Base-by-base conservation (phyloP, 1,140 invertebrate genomes). In the Araneus ventricosus region DNA sequence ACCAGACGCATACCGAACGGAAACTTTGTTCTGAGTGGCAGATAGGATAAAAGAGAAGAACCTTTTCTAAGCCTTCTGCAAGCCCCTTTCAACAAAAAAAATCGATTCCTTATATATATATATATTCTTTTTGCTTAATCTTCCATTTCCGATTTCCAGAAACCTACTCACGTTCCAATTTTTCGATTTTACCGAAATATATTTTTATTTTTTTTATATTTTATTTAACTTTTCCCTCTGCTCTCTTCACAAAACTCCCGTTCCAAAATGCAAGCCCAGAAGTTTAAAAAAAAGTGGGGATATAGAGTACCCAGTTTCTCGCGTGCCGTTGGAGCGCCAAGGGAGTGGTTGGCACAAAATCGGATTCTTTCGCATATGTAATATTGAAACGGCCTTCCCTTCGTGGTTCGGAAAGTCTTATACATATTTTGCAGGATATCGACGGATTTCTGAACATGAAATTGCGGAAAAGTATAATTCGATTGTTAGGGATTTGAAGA, bases 71-170 rank as follows among this genome's bases (percentile, higher is more conserved):
- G 24, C 59, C 67, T 30, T 75, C 67, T 34, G 30, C 30, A n/a
- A 27, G 3, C 45, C 45, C 45, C 45, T 52, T 52, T 17, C 59
- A 61, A 20, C 59, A 61, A 75, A 34, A 75, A 84, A 84, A 84
- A 45, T 84, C 80, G 80, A 84, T 84, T 27, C 41, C 80, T 52
- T 84, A 84, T 84, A 84, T 84, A 41, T 84, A 41, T 41, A 27
- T 67, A 84, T 45, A 84, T 84, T 84, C 80, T 84, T 45, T 84
- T 45, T 84, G 80, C 80, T 84, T 84, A 84, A 84, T 84, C 80
- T 84, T 84, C 80, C 39, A 84, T 45, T 84, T 84, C 80, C 37
- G 80, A 84, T 45, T 84, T 52, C 39, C 45, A 8, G 41, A 5
- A 84, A 84, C 39, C 80, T 45, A 41, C 80, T 84, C 80, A 84